Percentiles rank a stretch among this genome's conserved stretches.
These are phyloP conservation scores for Schlechtendalia chinensis DNA, from an alignment of 1,140 invertebrate species.

Conservation along the genomic window DNA sequence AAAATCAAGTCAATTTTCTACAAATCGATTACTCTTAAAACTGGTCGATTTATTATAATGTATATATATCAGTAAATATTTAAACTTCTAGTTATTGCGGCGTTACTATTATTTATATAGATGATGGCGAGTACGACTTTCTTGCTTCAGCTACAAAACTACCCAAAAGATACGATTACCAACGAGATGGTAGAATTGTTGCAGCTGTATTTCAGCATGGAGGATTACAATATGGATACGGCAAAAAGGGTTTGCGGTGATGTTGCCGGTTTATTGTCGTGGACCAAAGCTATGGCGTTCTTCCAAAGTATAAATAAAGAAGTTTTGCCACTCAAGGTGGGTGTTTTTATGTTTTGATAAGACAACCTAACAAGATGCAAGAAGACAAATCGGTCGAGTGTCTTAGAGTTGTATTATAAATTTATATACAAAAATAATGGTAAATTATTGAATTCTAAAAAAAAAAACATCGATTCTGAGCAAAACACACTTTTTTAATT, in stretches of 20 bases:
- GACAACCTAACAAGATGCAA: too few relatives aligned
- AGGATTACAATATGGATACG: slow-evolving; percentile 95
- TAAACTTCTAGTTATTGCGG: too few relatives aligned
- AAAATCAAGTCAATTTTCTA: too few relatives aligned
- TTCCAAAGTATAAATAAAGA: slow-evolving; percentile 96
- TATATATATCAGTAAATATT: too few relatives aligned
- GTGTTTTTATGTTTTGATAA: slow-evolving; percentile 1
- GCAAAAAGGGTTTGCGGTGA: slow-evolving; percentile 94
- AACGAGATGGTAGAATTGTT: slow-evolving; percentile 94
- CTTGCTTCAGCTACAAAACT: slow-evolving; percentile 86
- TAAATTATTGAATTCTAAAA: too few relatives aligned
- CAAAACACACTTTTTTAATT: too few relatives aligned
- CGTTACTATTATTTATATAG: slow-evolving; percentile 58
- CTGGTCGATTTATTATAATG: too few relatives aligned
- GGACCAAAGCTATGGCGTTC: slow-evolving; percentile 96
- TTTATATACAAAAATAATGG: too few relatives aligned
- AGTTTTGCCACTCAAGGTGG: slow-evolving; percentile 86
- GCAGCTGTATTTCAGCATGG: slow-evolving; percentile 88
- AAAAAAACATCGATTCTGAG: too few relatives aligned
- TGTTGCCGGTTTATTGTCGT: slow-evolving; percentile 91
- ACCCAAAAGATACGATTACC: slow-evolving; percentile 95
- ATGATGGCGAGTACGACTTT: slow-evolving; percentile 97
- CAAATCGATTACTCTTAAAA: too few relatives aligned
- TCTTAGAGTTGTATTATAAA: too few relatives aligned
- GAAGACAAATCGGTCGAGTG: too few relatives aligned